These are phyloP conservation scores for Agrotis clavis DNA, from an alignment of 2,888 invertebrate species.

Conservation along the genomic window DNA sequence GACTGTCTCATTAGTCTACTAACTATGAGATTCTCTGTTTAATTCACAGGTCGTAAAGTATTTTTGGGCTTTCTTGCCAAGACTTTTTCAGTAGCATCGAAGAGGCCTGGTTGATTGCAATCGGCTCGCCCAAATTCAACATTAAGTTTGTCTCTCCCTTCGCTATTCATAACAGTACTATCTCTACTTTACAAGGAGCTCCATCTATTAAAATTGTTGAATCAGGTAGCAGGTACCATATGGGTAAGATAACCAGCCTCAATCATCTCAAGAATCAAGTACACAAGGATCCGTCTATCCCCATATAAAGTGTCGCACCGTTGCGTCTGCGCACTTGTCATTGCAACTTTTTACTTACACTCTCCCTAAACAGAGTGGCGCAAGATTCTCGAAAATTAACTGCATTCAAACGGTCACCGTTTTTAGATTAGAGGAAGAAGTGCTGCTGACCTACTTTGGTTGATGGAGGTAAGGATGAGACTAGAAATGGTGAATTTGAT, in stretches of 20 bases:
- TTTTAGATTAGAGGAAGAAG: constrained; percentile 57
- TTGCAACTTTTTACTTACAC: constrained; percentile 63
- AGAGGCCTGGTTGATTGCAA: too few relatives aligned
- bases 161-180: too few relatives aligned
- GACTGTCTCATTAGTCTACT: background rate
- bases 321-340: constrained; percentile 50
- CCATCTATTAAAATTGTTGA: constrained; percentile 43
- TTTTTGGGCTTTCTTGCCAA: too few relatives aligned
- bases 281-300: constrained; percentile 59
- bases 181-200: constrained; percentile 4
- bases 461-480: constrained; percentile 6
- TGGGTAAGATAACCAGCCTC: constrained; percentile 15
- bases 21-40: too few relatives aligned
- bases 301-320: constrained; percentile 64
- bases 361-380: constrained; percentile 67
- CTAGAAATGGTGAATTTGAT: constrained; percentile 11
- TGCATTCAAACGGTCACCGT: constrained; percentile 60
- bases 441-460: constrained; percentile 53
- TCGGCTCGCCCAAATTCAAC: too few relatives aligned
- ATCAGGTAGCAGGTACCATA: constrained; percentile 4
- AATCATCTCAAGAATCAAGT: constrained; percentile 41
- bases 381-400: constrained; percentile 72
- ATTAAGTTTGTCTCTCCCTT: too few relatives aligned
- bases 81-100: too few relatives aligned
- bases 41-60: too few relatives aligned